phyloP scores from a whole-genome alignment of 2,888 invertebrate genomes.

The Amblyjoppa proteus region DNA sequence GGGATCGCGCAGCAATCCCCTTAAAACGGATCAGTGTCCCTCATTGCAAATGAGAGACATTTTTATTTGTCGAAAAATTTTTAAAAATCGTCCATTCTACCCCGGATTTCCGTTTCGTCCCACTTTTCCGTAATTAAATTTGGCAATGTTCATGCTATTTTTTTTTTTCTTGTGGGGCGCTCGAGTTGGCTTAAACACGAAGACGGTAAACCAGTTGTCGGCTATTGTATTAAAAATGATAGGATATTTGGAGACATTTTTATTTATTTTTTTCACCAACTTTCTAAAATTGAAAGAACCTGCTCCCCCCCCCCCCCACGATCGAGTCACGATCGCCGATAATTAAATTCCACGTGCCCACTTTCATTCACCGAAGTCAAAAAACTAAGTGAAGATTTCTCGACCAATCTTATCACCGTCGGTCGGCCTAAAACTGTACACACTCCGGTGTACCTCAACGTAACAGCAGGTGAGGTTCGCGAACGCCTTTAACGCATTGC shows the following conservation, averaged over 20 bases:
- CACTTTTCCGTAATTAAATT: not conserved
- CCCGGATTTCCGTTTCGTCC: not conserved
- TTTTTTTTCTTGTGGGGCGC: not conserved
- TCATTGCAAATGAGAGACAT: not conserved
- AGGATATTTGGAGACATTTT: not conserved
- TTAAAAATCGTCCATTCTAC: not conserved
- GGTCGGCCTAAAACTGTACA: not conserved
- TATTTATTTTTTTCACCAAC: not conserved
- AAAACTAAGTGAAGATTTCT: not conserved
- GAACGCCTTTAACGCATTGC: constrained; percentile 76
- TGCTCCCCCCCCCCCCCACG: not conserved
- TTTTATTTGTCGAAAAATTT: not conserved
- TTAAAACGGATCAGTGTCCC: not conserved
- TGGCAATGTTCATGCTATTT: not conserved
- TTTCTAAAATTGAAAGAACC: not conserved
- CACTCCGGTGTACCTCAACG: constrained; percentile 1
- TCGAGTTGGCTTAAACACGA: not conserved
- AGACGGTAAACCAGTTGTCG: not conserved
- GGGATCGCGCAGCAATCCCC: not conserved
- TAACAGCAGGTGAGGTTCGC: constrained; percentile 52
- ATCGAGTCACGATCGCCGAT: not conserved
- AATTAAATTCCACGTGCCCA: not conserved
- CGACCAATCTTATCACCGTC: not conserved
- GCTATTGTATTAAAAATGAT: not conserved
- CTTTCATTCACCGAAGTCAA: not conserved